Evolutionary conservation across 2,888 invertebrate species (phyloP).

Genomic region (Liopterus haemorrhoidalis): DNA sequence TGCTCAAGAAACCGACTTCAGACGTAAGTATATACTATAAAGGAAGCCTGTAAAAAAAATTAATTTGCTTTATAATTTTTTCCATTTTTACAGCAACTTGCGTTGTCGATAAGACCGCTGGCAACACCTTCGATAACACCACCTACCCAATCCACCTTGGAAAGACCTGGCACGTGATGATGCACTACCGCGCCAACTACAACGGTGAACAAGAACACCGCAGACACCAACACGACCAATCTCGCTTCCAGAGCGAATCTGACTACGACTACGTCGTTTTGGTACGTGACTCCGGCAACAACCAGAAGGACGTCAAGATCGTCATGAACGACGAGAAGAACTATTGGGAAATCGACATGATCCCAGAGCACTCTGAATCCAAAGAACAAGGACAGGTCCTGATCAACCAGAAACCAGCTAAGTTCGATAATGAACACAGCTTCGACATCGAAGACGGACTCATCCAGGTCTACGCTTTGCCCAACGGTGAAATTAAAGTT

Average conservation of each 20-base stretch:
- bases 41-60: background rate
- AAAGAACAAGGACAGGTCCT: slow-evolving; percentile 30
- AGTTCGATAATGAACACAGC: slow-evolving; percentile 37
- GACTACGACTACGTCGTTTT: slow-evolving; percentile 42
- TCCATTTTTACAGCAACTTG: slow-evolving; percentile 52
- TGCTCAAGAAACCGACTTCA: slow-evolving; percentile 44
- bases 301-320: slow-evolving; percentile 47
- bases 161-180: slow-evolving; percentile 57
- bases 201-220: slow-evolving; percentile 33
- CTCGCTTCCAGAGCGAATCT: slow-evolving; percentile 13
- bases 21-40: slow-evolving; percentile 49
- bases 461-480: slow-evolving; percentile 45
- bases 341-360: slow-evolving; percentile 43
- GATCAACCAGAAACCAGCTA: slow-evolving; percentile 43
- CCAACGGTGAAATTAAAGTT: slow-evolving; percentile 53
- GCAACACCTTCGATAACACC: slow-evolving; percentile 61
- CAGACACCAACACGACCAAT: slow-evolving; percentile 36
- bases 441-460: slow-evolving; percentile 40
- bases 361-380: slow-evolving; percentile 30
- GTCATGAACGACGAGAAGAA: slow-evolving; percentile 37
- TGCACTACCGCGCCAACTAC: slow-evolving; percentile 45
- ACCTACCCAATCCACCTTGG: slow-evolving; percentile 51
- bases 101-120: slow-evolving; percentile 52
- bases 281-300: slow-evolving; percentile 42
- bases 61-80: slow-evolving; percentile 3